These are phyloP conservation scores for Micrasema longulum DNA, from an alignment of 1,140 invertebrate species.

Conservation along the genomic window DNA sequence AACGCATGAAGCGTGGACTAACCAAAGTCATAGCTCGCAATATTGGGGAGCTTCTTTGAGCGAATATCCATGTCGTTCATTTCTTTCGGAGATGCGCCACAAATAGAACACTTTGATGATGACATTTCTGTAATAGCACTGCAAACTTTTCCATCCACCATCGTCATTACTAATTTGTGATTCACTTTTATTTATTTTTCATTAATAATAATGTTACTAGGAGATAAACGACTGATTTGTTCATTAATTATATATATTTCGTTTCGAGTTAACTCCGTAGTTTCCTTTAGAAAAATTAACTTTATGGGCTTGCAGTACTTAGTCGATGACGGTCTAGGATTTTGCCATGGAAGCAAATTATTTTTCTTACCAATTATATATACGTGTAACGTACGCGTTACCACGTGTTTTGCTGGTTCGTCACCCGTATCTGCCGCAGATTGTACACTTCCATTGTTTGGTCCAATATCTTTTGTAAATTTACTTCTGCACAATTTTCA, in stretches of 20 bases:
- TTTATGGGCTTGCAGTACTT: background rate
- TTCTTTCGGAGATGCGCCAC: conserved; percentile 7
- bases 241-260: conserved; percentile 1
- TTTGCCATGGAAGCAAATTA: conserved; percentile 13
- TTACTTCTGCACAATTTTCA: conserved; percentile 2
- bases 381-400: background rate
- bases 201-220: conserved; percentile 4
- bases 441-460: conserved; percentile 6
- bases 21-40: background rate
- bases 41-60: background rate
- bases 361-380: conserved; percentile 1
- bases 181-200: conserved; percentile 8
- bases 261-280: conserved; percentile 8
- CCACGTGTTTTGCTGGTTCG: too few relatives aligned
- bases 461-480: conserved; percentile 21
- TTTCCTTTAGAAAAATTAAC: conserved; percentile 4
- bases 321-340: conserved; percentile 10
- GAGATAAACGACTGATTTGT: conserved; percentile 8
- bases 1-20: conserved; percentile 2
- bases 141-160: conserved; percentile 15
- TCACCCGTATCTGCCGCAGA: background rate
- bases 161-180: conserved; percentile 9
- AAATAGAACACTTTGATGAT: background rate
- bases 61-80: conserved; percentile 12
- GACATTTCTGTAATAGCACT: conserved; percentile 5